Evolutionary conservation across 2,888 invertebrate species (phyloP).

Genomic region (Torymus aiolomorphi): DNA sequence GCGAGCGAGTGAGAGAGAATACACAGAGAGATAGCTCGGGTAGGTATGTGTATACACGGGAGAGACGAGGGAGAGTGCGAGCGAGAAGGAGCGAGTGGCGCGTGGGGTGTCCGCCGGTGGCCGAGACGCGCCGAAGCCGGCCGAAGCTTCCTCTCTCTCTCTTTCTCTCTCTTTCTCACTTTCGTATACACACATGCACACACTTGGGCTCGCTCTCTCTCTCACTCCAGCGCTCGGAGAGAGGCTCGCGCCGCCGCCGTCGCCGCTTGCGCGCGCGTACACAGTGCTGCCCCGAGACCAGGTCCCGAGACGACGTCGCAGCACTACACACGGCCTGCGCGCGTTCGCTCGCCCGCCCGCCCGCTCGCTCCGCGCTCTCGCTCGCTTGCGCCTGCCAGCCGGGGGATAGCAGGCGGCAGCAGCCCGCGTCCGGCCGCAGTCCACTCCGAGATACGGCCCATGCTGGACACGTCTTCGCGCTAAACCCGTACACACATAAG

Average conservation of each 20-base stretch:
- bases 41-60: too few species aligned
- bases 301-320: slow-evolving; percentile 66
- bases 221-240: slow-evolving; percentile 38
- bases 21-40: too few species aligned
- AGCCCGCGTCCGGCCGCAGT: slow-evolving; percentile 75
- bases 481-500: slow-evolving; percentile 68
- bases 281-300: slow-evolving; percentile 68
- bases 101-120: slow-evolving; percentile 71
- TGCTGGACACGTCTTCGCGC: slow-evolving; percentile 72
- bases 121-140: slow-evolving; percentile 71
- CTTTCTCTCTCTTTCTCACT: too few species aligned
- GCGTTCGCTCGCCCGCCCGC: slow-evolving; percentile 1
- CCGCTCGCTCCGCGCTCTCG: slow-evolving; percentile 52
- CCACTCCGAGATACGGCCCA: slow-evolving; percentile 76
- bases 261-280: slow-evolving; percentile 28
- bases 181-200: too few species aligned
- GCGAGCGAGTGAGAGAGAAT: too few species aligned
- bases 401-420: too few species aligned
- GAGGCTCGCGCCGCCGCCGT: slow-evolving; percentile 23
- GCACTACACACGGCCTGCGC: neutral
- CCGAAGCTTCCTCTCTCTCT: slow-evolving; percentile 65
- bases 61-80: too few species aligned
- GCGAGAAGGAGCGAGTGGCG: slow-evolving; percentile 50
- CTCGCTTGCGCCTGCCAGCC: slow-evolving; percentile 59
- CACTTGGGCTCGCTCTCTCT: slow-evolving; percentile 37